Evolutionary conservation across 2,888 invertebrate genomes (phyloP).

Genomic region (Callyntrura sp.): DNA sequence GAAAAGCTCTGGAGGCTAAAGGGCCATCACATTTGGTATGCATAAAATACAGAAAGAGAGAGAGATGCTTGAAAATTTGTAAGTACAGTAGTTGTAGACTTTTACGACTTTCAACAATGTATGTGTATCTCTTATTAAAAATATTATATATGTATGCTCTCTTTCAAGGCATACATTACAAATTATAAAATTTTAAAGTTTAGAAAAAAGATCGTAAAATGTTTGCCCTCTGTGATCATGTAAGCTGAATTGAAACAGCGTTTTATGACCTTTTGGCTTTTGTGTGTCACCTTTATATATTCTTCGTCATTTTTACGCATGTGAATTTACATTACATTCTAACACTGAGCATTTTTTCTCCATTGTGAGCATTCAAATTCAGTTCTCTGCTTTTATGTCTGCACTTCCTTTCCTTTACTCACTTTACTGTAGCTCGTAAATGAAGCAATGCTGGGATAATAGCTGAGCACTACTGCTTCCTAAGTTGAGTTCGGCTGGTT

Average conservation of each 20-base stretch:
- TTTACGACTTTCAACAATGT: not conserved
- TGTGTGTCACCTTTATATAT: slow-evolving; percentile 53
- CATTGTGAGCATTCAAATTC: no score
- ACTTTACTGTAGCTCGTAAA: no score
- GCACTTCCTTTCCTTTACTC: no score
- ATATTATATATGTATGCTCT: not conserved
- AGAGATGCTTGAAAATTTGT: no score
- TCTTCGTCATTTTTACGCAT: not conserved
- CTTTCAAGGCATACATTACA: not conserved
- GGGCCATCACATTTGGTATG: not conserved
- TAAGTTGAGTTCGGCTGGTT: no score
- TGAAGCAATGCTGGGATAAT: no score
- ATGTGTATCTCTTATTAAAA: slow-evolving; percentile 4
- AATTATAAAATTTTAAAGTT: not conserved
- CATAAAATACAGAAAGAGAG: not conserved
- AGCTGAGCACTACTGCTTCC: no score
- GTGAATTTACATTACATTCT: slow-evolving; percentile 11
- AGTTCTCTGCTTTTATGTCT: no score
- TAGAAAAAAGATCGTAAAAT: slow-evolving; percentile 51
- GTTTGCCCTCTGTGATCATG: slow-evolving; percentile 27
- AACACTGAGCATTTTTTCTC: no score
- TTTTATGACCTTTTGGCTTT: slow-evolving; percentile 71
- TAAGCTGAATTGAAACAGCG: not conserved
- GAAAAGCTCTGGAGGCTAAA: slow-evolving; percentile 56
- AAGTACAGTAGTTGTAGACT: not conserved